These are phyloP conservation scores for Brachionus calyciflorus DNA, from an alignment of 1,140 invertebrate species.

Conservation along the genomic window DNA sequence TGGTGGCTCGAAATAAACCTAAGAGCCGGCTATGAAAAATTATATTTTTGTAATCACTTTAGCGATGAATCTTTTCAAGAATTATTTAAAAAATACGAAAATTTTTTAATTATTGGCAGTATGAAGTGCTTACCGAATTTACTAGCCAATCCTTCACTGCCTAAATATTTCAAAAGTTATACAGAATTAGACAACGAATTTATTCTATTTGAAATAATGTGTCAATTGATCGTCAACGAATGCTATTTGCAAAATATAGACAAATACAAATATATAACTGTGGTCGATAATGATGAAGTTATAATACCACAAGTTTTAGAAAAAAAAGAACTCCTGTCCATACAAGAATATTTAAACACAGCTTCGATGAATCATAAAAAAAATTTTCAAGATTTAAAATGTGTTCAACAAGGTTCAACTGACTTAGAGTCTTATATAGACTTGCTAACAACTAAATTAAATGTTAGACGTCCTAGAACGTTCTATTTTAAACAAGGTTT, in stretches of 20 bases:
- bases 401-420: background rate
- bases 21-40: background rate
- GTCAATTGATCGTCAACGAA: background rate
- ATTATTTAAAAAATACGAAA: background rate
- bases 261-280: background rate
- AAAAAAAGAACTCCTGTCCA: background rate
- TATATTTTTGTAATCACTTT: background rate
- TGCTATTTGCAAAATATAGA: slow-evolving; percentile 6
- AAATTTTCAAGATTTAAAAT: background rate
- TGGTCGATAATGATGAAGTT: background rate
- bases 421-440: background rate
- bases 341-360: background rate
- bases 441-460: background rate
- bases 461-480: background rate
- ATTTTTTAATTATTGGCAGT: background rate
- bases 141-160: background rate
- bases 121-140: background rate
- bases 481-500: background rate
- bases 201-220: background rate
- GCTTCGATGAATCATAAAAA: background rate
- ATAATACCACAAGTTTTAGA: background rate
- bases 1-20: background rate
- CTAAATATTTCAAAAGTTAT: background rate
- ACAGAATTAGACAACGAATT: background rate
- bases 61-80: background rate